A percentile compares a stretch with the other conserved stretches of the same genome.
Evolutionary conservation across 1,140 invertebrate genomes (phyloP).

Genomic region (Cydia strobilella): DNA sequence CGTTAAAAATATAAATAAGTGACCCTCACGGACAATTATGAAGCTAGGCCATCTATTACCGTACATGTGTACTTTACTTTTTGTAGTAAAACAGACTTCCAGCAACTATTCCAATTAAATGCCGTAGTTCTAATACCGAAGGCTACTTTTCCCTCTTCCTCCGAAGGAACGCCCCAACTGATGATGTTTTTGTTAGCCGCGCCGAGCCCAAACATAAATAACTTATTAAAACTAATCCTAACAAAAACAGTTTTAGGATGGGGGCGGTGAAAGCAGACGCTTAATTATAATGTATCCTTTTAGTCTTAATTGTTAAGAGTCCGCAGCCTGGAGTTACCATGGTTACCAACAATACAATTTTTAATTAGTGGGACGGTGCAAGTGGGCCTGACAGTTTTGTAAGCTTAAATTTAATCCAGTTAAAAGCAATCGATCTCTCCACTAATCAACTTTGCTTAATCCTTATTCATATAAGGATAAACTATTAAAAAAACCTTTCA

Average conservation of each 20-base stretch:
- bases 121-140: background rate
- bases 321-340: too few relatives aligned
- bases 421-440: background rate
- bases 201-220: slow-evolving; percentile 20
- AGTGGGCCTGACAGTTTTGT: too few relatives aligned
- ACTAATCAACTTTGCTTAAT: background rate
- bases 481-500: background rate
- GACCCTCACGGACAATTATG: background rate
- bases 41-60: too few relatives aligned
- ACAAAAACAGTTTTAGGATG: background rate
- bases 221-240: slow-evolving; percentile 20
- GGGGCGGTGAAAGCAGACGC: background rate
- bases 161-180: background rate
- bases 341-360: too few relatives aligned
- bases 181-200: slow-evolving; percentile 21
- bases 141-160: background rate
- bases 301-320: too few relatives aligned
- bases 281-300: background rate
- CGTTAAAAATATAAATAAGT: background rate
- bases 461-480: background rate
- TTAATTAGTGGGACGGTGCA: too few relatives aligned
- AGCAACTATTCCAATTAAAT: slow-evolving; percentile 28
- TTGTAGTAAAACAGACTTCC: slow-evolving; percentile 5
- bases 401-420: background rate
- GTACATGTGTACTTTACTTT: background rate